Conservation (phyloP, 2,888 invertebrate species). For the Acleris cristana region DNA sequence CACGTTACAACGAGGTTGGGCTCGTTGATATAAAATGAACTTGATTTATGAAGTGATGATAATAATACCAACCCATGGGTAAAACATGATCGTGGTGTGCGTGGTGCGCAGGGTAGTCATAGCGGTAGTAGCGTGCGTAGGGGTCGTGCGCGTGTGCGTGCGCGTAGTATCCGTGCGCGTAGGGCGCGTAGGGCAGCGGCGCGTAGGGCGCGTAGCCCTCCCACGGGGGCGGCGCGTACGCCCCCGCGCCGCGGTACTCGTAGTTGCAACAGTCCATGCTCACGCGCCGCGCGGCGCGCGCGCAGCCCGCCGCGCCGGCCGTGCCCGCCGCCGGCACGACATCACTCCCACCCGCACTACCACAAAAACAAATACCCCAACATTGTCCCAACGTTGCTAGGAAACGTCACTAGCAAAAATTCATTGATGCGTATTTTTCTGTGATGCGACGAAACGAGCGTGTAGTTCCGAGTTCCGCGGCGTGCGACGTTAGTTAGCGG, state of each 20-base stretch:
- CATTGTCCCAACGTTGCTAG: constrained; percentile 36
- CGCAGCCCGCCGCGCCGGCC: constrained; percentile 53
- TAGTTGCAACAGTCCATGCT: constrained; percentile 82
- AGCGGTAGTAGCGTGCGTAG: constrained; percentile 66
- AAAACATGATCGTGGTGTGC: constrained; percentile 74
- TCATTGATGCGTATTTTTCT: not conserved
- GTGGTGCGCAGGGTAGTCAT: constrained; percentile 75
- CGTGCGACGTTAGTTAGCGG: constrained; percentile 80
- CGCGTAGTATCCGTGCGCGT: constrained; percentile 65
- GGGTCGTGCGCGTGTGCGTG: constrained; percentile 67
- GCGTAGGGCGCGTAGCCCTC: constrained; percentile 67
- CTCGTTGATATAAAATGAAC: no score
- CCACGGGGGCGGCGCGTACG: constrained; percentile 61
- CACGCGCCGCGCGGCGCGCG: constrained; percentile 67
- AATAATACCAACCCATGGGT: constrained; percentile 71
- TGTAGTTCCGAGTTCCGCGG: constrained; percentile 64
- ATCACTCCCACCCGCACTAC: constrained; percentile 53
- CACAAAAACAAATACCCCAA: constrained; percentile 21
- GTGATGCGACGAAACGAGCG: constrained; percentile 59
- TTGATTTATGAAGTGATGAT: not conserved
- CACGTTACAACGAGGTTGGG: no score
- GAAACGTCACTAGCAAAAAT: constrained; percentile 6
- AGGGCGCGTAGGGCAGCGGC: constrained; percentile 52
- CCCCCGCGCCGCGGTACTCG: constrained; percentile 72
- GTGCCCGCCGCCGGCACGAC: constrained; percentile 61